These are phyloP conservation scores for Megalurothrips usitatus DNA, from an alignment of 2,888 invertebrate species.

Conservation along the genomic window DNA sequence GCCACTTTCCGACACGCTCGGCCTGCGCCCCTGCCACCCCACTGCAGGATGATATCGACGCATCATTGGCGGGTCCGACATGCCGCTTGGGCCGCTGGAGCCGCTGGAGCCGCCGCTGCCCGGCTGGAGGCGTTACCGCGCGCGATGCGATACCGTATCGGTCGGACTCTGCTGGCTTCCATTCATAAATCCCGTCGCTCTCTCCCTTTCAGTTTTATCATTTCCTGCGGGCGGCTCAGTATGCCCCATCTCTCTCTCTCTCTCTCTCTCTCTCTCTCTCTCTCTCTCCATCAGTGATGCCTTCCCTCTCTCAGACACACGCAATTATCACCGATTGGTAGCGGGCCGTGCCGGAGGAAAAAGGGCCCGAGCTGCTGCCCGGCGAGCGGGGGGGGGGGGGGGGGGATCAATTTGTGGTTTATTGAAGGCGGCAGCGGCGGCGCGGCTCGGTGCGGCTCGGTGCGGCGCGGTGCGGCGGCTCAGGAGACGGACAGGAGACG, in stretches of 20 bases:
- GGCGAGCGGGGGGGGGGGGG: background rate
- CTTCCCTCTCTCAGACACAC: background rate
- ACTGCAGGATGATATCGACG: no score
- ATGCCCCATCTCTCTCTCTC: background rate
- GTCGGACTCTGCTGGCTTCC: background rate
- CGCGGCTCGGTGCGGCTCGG: no score
- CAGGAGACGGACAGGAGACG: no score
- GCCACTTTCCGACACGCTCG: no score
- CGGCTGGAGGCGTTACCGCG: no score
- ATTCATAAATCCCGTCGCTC: background rate
- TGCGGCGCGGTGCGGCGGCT: no score
- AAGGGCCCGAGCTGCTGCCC: background rate
- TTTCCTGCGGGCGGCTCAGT: background rate
- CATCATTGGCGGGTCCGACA: no score
- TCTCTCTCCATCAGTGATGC: no score
- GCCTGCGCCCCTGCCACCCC: no score
- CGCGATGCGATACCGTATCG: no score
- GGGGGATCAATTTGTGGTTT: background rate
- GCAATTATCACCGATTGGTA: conserved; percentile 6
- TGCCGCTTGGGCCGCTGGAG: no score
- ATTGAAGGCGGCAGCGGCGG: background rate
- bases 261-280: background rate
- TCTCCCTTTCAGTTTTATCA: background rate
- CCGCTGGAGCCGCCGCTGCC: no score
- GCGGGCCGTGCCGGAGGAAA: background rate